Base-by-base conservation (phyloP, 2,888 invertebrate genomes). In the Xylota segnis region DNA sequence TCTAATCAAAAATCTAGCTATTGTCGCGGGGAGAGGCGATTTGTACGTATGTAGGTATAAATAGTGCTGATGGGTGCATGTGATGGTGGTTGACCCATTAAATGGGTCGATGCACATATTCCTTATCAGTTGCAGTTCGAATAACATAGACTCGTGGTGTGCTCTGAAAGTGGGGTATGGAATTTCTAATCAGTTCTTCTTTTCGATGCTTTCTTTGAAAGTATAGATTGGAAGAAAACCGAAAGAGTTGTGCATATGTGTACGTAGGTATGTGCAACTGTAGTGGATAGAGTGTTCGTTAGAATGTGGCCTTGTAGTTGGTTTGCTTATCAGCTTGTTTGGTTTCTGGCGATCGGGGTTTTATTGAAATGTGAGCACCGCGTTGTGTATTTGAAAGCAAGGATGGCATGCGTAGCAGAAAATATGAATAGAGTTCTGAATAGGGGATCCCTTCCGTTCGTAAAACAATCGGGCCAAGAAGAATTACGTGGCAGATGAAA, bases 81-180 rank as follows among this genome's bases (percentile, higher is more conserved):
- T 43, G 45, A n/a, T 71, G 45, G 58, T 81, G 45, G 65, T 65
- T 81, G 84, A 81, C 81, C 84, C 65, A 81, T 84, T 61, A 84
- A 84, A 63, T 84, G 65, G 84, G 84, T 84, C 84, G 81, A 75
- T 81, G 75, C 71, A 75, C 63, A 70, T 71, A 75, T 37, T 74
- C 14, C 70, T 84, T 84, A 84, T 84, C 84, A 84, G 81, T 68
- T 72, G 65, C 75, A 84, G 79, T 84, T 84, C 84, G 66, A 84
- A 76, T 71, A 81, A 76, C 70, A 40, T 79, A 70, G 52, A 54
- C 54, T 72, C 71, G 68, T 79, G 74, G 74, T 68, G 74, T 68
- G 81, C 58, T 52, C 65, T 59, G 45, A 23, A 84, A 76, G 45
- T 81, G 32, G 84, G 84, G n/a, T 76, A 76, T 81, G 84, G 84